Conservation (phyloP, 1,140 invertebrate genomes). For the Hycleus cichorii region DNA sequence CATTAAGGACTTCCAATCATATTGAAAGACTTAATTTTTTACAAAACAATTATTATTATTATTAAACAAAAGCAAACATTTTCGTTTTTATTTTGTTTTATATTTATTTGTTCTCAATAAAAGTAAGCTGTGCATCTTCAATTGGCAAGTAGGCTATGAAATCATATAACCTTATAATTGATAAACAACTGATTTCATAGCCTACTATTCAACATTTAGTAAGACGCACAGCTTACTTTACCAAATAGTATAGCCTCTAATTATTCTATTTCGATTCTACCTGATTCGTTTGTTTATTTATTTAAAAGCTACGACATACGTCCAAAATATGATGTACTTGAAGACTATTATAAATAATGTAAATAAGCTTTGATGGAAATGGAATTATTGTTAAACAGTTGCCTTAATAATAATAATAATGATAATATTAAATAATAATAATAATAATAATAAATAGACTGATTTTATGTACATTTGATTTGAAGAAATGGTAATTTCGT, state of each 20-base stretch:
- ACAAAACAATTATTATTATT: slow-evolving; percentile 8
- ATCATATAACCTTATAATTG: no score
- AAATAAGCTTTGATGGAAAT: background rate
- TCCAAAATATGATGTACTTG: slow-evolving; percentile 13
- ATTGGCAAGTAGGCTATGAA: no score
- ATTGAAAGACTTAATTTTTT: slow-evolving; percentile 11
- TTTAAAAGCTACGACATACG: background rate
- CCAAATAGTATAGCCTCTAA: background rate
- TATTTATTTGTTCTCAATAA: background rate
- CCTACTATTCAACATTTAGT: no score
- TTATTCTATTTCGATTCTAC: background rate
- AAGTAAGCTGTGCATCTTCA: no score
- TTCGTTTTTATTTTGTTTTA: slow-evolving; percentile 11
- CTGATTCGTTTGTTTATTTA: background rate
- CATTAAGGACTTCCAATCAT: slow-evolving; percentile 7
- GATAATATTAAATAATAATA: no score
- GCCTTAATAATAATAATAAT: slow-evolving; percentile 6
- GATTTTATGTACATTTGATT: background rate
- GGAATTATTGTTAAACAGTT: slow-evolving; percentile 14
- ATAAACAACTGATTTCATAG: no score
- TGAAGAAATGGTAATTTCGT: no score
- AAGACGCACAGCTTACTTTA: no score
- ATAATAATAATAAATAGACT: slow-evolving; percentile 11
- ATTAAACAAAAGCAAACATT: background rate
- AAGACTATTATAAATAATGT: background rate